A percentile compares a stretch with the other conserved stretches of the same genome.
These are phyloP conservation scores for Patella caerulea DNA, from an alignment of 2,888 invertebrate species.

Conservation along the genomic window DNA sequence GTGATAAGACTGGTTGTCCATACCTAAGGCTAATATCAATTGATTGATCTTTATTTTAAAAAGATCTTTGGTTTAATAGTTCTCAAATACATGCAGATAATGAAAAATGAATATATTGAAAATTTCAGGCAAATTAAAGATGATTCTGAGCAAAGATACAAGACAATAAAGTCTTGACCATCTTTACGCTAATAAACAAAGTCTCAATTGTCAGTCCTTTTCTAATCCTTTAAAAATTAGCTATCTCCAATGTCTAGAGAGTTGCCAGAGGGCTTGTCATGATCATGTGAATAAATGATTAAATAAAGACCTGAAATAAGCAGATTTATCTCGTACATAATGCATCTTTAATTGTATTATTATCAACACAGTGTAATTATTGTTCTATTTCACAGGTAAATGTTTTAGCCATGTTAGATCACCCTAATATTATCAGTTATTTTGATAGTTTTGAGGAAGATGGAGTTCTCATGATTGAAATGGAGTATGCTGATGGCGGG, in stretches of 20 bases:
- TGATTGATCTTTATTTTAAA: too few relatives aligned
- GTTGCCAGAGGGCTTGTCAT: not conserved
- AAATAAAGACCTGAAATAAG: not conserved
- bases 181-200: too few relatives aligned
- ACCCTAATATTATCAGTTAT: conserved; percentile 83
- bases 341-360: not conserved
- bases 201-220: too few relatives aligned
- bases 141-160: too few relatives aligned
- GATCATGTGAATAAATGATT: conserved; percentile 9
- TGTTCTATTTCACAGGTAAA: conserved; percentile 66
- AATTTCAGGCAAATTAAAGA: too few relatives aligned
- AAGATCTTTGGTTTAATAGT: too few relatives aligned
- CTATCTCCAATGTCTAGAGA: not conserved
- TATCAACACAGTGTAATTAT: not conserved
- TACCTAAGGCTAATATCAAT: too few relatives aligned
- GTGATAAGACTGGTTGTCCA: too few relatives aligned
- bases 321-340: not conserved
- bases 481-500: conserved; percentile 86
- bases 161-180: too few relatives aligned
- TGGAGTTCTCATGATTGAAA: conserved; percentile 81
- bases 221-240: not conserved
- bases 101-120: too few relatives aligned
- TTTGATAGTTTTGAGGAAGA: conserved; percentile 82
- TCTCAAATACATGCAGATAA: too few relatives aligned
- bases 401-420: conserved; percentile 80